Percentiles rank a stretch among this genome's conserved stretches.
Evolutionary conservation across 2,888 invertebrate species (phyloP).

Genomic region (Platynereis dumerilii): DNA sequence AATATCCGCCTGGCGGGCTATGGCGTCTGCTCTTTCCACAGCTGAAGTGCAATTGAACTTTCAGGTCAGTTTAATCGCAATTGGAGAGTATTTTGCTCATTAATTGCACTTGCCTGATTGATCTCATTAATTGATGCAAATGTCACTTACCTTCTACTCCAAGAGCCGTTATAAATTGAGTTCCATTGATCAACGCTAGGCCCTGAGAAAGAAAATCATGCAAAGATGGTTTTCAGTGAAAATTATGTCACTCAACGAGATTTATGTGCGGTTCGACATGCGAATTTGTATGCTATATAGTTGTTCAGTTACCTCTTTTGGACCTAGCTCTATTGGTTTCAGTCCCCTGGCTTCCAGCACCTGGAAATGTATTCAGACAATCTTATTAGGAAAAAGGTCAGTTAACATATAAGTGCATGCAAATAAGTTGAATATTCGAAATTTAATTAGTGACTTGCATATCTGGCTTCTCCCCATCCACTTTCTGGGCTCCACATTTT

Average conservation of each 20-base stretch:
- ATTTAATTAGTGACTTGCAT: constrained; percentile 59
- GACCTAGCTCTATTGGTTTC: constrained; percentile 68
- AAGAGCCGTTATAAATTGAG: constrained; percentile 72
- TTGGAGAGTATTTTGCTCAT: too few species aligned
- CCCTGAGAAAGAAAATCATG: constrained; percentile 59
- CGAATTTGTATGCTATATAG: too few species aligned
- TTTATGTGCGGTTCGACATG: too few species aligned
- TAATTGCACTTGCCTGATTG: too few species aligned
- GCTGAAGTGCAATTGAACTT: too few species aligned
- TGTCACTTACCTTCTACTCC: constrained; percentile 68
- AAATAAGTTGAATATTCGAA: too few species aligned
- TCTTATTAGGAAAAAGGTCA: too few species aligned
- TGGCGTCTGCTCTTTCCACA: constrained; percentile 69
- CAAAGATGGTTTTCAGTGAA: too few species aligned
- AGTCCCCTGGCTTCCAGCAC: constrained; percentile 69
- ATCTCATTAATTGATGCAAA: too few species aligned
- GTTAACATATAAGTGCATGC: too few species aligned
- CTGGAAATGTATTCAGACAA: constrained; percentile 48
- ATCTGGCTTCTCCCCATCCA: constrained; percentile 71
- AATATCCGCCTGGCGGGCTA: constrained; percentile 72
- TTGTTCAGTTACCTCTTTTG: constrained; percentile 72
- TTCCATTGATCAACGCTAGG: constrained; percentile 73
- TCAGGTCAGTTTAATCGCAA: too few species aligned
- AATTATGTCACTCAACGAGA: too few species aligned
- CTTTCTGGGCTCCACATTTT: constrained; percentile 73